Evolutionary conservation across 2,888 invertebrate genomes (phyloP), one percentile per base, ranked within the genome.

Genomic region (Diachrysia chrysitis): DNA sequence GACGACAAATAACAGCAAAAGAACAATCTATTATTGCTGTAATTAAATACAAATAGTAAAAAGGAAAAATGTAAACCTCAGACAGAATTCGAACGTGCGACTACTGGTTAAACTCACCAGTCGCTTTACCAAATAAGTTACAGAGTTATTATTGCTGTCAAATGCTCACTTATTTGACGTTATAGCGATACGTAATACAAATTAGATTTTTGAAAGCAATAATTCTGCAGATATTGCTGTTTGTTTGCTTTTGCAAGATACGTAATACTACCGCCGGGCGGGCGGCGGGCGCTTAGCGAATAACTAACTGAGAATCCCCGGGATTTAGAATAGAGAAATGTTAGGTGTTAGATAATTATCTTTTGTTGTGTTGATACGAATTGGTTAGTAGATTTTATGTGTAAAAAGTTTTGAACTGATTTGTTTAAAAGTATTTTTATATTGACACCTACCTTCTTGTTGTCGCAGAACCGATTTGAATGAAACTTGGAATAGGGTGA

Each of bases 291-390:
- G 71, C 58, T 76, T 80, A 74, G 35, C 48, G 58, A 63, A 70
- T 69, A 73, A 70, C 72, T 69, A 63, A 53, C 55, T 66, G 64
- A 58, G 58, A 65, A 76, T 62, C 46, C 55, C 53, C 35, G 46
- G 72, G 48, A 58, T 70, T 70, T 64, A 58, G 73, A 63, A 77
- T 58, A 53, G 60, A 77, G 48, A 73, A 58, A 54, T 29, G 58
- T 21, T 60, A 51, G 19, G 19, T 51, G 19, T 51, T 51, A 51
- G 48, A 51, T 51, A 51, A 51, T 51, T 51, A 21, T 51, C 48
- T 51, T 19, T 51, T 51, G 48, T 51, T 19, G 48, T 51, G 48
- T 51, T 51, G 17, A 17, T 51, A 51, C 12, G 48, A 19, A 48
- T 51, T 42, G 5, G 7, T 42, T 21, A 12, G 19, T 51, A 48